Base-by-base conservation (phyloP, 1,140 invertebrate species). In the Apocrypta bakeri region DNA sequence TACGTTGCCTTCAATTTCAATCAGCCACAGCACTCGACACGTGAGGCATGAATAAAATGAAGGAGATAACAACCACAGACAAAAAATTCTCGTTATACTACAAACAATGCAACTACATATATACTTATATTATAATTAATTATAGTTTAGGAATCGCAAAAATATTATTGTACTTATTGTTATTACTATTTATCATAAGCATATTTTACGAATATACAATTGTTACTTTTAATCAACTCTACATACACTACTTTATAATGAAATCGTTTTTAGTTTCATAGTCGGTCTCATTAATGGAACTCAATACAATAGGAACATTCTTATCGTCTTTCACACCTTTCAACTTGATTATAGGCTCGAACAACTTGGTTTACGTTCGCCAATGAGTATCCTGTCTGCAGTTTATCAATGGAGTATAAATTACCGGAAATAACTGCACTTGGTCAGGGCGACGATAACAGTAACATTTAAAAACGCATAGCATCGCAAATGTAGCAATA, bases 311-410 rank as follows among this genome's bases (percentile, higher is more conserved):
- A 31, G 68, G 68, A 69, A 69, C 4, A 69, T 25, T 69, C 27
- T 69, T 69, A 69, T 69, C 68, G 31, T 69, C 27, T 69, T 69
- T 69, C 68, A 69, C 29, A 31, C 25, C 17, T 31, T 69, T 69
- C 6, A 68, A 27, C 31, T 29, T 29, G 27, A 21, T 66, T 17
- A 6, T 66, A 37, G 6, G n/a, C 17, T 56, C 48, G 8, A 56
- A 56, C 17, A 56, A 3, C 48, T 56, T 56, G 21, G 48, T 56
- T 56, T 56, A 17, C 17, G 21, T 56, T 56, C 48, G 14, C 14
- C 14, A n/a, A 3, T 56, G 48, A 56, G 48, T 56, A 56, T 56
- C 48, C 48, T n/a, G 48, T 6, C 48, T n/a, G 1, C 48, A n/a
- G 21, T n/a, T 21, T n/a, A 56, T 56, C 21, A 56, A 56, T n/a